A percentile compares a stretch with the other conserved stretches of the same genome.
Conservation (phyloP, 2,113 vertebrate genomes). For the Eudyptes chrysolophus region DNA sequence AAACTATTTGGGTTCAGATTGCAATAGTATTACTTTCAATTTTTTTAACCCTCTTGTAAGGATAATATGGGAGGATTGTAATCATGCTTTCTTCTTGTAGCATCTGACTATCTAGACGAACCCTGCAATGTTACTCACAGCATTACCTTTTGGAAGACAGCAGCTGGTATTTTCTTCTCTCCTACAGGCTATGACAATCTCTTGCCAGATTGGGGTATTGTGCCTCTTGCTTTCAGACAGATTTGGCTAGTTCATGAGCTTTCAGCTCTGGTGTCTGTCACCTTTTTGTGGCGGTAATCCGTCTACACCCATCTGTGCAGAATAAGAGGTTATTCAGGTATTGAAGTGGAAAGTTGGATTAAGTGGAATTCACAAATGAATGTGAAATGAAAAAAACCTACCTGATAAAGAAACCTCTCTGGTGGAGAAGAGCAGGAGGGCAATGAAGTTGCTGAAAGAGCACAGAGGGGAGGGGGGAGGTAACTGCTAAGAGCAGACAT, state of each 20-base stretch:
- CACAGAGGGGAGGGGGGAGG: neutral
- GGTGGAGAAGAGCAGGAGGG: neutral
- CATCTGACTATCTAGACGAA: neutral
- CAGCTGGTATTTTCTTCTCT: constrained; percentile 17
- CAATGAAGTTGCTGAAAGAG: neutral
- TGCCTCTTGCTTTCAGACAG: neutral
- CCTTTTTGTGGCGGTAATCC: neutral
- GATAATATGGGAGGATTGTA: neutral
- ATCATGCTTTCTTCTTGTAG: neutral
- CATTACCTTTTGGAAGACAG: neutral
- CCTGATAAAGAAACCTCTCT: neutral
- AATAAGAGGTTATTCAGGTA: neutral
- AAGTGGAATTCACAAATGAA: neutral
- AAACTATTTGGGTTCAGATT: neutral
- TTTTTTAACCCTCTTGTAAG: neutral
- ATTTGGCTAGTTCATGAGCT: neutral
- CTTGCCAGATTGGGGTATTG: neutral
- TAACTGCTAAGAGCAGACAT: neutral
- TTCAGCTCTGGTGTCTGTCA: neutral
- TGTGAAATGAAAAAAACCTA: neutral
- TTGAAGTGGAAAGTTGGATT: neutral
- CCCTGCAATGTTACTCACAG: neutral
- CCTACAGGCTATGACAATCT: neutral
- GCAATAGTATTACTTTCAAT: neutral
- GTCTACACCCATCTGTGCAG: neutral